Conservation (phyloP, 2,113 vertebrate species). For the Oryzias celebensis region DNA sequence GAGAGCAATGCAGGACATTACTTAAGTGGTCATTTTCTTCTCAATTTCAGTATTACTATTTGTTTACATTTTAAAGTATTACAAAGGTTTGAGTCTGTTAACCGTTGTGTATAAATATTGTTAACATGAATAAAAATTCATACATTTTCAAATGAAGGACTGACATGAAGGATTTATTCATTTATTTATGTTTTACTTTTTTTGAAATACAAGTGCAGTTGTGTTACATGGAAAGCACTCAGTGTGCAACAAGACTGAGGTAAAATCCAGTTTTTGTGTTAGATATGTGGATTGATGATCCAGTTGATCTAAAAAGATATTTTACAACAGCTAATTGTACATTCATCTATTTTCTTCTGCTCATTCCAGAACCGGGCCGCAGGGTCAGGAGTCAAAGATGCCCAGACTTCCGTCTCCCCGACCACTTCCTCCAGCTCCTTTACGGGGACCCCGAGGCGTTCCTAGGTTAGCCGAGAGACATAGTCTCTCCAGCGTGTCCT, state of each 20-base stretch:
- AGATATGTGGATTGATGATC: too few species aligned
- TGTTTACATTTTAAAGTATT: conserved; percentile 84
- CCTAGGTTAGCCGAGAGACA: too few species aligned
- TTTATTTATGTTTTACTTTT: neutral
- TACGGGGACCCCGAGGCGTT: too few species aligned
- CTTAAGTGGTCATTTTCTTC: conserved; percentile 78
- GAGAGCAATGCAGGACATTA: conserved; percentile 26
- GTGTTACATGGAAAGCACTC: neutral
- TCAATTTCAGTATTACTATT: conserved; percentile 72
- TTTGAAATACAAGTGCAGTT: neutral
- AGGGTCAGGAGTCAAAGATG: too few species aligned
- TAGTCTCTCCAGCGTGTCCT: too few species aligned
- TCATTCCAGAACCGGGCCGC: too few species aligned
- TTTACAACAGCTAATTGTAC: too few species aligned
- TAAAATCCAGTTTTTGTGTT: too few species aligned
- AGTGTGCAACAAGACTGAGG: neutral
- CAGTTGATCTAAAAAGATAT: too few species aligned
- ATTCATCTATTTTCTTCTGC: too few species aligned
- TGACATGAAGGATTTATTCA: neutral
- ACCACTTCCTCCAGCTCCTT: too few species aligned
- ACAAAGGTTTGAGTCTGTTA: conserved; percentile 75
- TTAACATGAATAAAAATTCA: conserved; percentile 66
- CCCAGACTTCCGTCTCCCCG: too few species aligned
- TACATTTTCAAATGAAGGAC: conserved; percentile 47
- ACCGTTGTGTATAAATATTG: conserved; percentile 68